Evolutionary conservation across 1,140 invertebrate genomes (phyloP), one percentile per base, ranked within the genome.

Genomic region (Diorhabda sublineata): DNA sequence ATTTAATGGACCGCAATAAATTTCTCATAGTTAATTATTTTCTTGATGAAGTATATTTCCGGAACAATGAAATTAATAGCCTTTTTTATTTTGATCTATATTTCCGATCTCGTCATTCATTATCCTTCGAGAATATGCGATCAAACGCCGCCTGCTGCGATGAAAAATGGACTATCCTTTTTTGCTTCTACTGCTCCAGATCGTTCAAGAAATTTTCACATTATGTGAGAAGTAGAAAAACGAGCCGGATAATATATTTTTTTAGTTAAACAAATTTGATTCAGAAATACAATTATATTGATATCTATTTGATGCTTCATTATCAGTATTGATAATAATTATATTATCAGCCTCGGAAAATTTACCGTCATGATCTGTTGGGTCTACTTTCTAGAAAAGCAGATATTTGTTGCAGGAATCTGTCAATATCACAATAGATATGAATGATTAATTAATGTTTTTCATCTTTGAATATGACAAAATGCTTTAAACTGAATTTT

Each of bases 141-240:
- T 52, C 47, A 52, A 52, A 52, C n/a, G 47, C 47, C 47, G 47
- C 47, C 47, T 52, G 47, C 47, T 52, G 47, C 2, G 47, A 52
- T 52, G 47, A 52, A 52, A 52, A 52, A 52, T 52, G 47, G 47
- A 52, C 47, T 52, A 52, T 52, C 47, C 47, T 52, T 52, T 52
- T 52, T 52, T 52, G 47, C 47, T 52, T n/a, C 47, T 52, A 52
- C 47, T 52, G 47, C 47, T 52, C 47, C 6, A 52, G 47, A 52
- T 52, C 47, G 47, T n/a, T 52, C n/a, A 52, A 52, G 47, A 52
- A 52, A 52, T 52, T 52, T 52, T 52, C 47, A 52, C 47, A 52
- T 52, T 52, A 52, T 52, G 47, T 52, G 47, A 52, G 47, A 52
- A n/a, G 47, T 6, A 52, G 2, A 6, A n/a, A 52, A 52, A 52